phyloP scores from a whole-genome alignment of 2,888 invertebrate species.

The Stenodera caucasica region DNA sequence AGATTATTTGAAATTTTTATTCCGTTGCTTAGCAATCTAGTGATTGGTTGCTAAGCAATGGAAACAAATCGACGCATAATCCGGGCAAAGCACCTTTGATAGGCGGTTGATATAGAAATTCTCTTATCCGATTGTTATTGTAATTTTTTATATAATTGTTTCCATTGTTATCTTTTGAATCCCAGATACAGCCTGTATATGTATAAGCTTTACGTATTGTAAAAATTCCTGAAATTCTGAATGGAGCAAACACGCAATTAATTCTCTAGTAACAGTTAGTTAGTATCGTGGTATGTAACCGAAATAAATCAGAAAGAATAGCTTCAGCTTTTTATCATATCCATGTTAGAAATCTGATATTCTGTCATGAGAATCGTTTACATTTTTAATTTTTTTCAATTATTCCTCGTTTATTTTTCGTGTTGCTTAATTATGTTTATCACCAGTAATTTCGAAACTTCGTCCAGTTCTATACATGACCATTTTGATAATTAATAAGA shows the following conservation, averaged over 20 bases:
- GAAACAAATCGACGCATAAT: no score
- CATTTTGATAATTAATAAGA: conserved; percentile 1
- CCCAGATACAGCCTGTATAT: no score
- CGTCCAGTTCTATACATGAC: neutral
- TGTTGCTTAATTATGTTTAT: neutral
- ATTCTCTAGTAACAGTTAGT: conserved; percentile 4
- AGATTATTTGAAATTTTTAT: no score
- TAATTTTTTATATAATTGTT: no score
- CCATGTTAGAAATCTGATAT: conserved; percentile 5
- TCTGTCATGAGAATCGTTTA: conserved; percentile 1
- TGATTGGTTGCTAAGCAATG: no score
- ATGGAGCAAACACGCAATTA: conserved; percentile 2
- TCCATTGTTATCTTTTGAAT: no score
- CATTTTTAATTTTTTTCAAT: neutral
- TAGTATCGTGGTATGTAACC: conserved; percentile 3
- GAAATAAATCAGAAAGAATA: conserved; percentile 5
- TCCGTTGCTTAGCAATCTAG: no score
- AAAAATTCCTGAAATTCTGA: conserved; percentile 4
- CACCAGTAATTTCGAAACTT: conserved; percentile 1
- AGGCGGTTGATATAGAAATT: no score
- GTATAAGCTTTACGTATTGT: neutral
- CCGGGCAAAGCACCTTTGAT: no score
- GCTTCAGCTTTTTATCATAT: conserved; percentile 5
- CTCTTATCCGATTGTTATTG: no score
- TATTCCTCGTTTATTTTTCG: neutral